phyloP scores from a whole-genome alignment of 2,888 invertebrate species.

The Watsonalla binaria region DNA sequence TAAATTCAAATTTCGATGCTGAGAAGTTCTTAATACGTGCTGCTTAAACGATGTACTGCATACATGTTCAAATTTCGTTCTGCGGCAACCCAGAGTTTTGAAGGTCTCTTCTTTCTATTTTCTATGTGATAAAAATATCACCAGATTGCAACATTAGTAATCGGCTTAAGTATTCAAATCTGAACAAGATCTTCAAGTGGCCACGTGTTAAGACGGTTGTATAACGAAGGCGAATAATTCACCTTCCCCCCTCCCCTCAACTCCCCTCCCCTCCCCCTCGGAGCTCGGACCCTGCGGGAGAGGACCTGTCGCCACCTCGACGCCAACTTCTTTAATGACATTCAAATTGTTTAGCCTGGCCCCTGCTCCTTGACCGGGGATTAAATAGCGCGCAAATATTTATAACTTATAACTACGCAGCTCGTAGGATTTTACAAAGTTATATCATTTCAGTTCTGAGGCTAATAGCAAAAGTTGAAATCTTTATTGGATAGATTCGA shows the following conservation, averaged over 20 bases:
- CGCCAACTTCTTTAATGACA: conserved; percentile 8
- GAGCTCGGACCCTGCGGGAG: conserved; percentile 22
- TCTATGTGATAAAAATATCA: no score
- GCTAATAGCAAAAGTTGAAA: no score
- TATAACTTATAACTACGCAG: neutral
- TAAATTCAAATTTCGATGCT: no score
- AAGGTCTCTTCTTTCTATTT: no score
- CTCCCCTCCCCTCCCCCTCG: conserved; percentile 35
- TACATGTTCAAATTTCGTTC: no score
- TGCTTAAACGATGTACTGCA: no score
- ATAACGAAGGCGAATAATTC: conserved; percentile 66
- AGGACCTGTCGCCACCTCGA: conserved; percentile 45
- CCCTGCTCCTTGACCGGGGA: neutral
- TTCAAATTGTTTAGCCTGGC: neutral
- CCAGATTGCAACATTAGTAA: neutral
- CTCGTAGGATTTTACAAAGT: no score
- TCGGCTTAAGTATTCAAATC: conserved; percentile 18
- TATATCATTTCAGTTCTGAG: no score
- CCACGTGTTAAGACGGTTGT: conserved; percentile 69
- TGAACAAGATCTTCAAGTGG: conserved; percentile 23
- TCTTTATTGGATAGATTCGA: no score
- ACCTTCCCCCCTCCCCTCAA: conserved; percentile 33
- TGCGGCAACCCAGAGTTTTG: no score
- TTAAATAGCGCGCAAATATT: neutral
- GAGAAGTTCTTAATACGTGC: no score